phyloP scores from a whole-genome alignment of 2,888 invertebrate genomes.

The Tanytarsus gracilentus region DNA sequence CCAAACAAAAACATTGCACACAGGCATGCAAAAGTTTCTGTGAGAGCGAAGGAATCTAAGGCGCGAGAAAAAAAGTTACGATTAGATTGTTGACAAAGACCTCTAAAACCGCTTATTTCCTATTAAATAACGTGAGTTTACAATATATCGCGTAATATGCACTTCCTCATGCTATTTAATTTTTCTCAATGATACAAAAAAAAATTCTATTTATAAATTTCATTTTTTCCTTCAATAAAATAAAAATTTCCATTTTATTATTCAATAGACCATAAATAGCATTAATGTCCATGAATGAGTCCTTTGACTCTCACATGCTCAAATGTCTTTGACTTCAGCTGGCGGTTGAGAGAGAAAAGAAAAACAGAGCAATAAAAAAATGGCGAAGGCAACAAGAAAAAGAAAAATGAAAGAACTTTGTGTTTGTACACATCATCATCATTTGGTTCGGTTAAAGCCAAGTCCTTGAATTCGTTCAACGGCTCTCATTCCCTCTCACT shows the following conservation, averaged over 20 bases:
- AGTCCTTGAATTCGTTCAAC: slow-evolving; percentile 29
- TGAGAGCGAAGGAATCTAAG: not conserved
- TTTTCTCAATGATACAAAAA: slow-evolving; percentile 20
- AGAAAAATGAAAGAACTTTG: slow-evolving; percentile 12
- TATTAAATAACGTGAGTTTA: not conserved
- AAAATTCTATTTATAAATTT: not conserved
- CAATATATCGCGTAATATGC: not conserved
- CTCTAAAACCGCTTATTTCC: slow-evolving; percentile 26
- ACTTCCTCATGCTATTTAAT: slow-evolving; percentile 21
- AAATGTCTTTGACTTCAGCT: slow-evolving; percentile 26
- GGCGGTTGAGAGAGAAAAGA: slow-evolving; percentile 7
- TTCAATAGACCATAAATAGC: not conserved
- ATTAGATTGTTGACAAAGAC: slow-evolving; percentile 25
- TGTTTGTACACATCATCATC: no score
- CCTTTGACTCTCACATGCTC: slow-evolving; percentile 22
- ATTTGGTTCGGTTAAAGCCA: slow-evolving; percentile 15
- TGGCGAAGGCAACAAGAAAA: slow-evolving; percentile 21
- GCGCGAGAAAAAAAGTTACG: slow-evolving; percentile 10
- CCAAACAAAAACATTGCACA: no score
- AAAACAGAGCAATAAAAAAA: slow-evolving; percentile 15
- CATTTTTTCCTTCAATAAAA: not conserved
- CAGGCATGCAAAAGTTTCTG: not conserved
- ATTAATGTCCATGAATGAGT: slow-evolving; percentile 23
- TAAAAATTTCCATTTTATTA: not conserved
- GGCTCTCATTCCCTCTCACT: slow-evolving; percentile 20